Evolutionary conservation across 2,888 invertebrate genomes (phyloP).

Genomic region (Fragum whitleyi): DNA sequence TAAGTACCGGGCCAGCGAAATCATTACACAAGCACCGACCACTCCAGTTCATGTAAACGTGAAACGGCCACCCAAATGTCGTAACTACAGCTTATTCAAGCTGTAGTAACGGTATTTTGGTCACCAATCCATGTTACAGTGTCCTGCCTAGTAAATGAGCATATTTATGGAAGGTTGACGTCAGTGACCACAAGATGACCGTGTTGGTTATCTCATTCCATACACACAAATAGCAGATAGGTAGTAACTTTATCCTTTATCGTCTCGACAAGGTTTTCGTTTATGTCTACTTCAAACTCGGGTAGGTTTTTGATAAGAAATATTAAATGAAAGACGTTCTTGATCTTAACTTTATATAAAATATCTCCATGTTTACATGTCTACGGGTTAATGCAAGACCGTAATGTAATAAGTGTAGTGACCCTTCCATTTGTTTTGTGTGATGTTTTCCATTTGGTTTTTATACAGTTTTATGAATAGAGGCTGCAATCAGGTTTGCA

Average conservation of each 20-base stretch:
- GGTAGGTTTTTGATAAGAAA: too few species aligned
- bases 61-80: background rate
- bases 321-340: too few species aligned
- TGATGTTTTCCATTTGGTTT: too few species aligned
- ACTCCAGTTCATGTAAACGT: background rate
- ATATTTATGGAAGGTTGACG: background rate
- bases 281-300: too few species aligned
- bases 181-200: constrained; percentile 7
- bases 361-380: too few species aligned
- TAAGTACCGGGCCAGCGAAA: background rate
- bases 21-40: background rate
- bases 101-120: background rate
- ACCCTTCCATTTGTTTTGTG: too few species aligned
- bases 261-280: background rate
- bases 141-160: background rate
- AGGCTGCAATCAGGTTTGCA: too few species aligned
- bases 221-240: background rate
- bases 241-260: background rate
- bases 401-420: too few species aligned
- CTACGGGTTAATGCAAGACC: too few species aligned
- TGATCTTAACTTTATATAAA: too few species aligned
- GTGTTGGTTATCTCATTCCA: background rate
- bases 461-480: too few species aligned
- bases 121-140: background rate
- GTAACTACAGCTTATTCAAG: background rate